Evolutionary conservation across 2,888 invertebrate species (phyloP).

Genomic region (Archaeoteleia sp.): DNA sequence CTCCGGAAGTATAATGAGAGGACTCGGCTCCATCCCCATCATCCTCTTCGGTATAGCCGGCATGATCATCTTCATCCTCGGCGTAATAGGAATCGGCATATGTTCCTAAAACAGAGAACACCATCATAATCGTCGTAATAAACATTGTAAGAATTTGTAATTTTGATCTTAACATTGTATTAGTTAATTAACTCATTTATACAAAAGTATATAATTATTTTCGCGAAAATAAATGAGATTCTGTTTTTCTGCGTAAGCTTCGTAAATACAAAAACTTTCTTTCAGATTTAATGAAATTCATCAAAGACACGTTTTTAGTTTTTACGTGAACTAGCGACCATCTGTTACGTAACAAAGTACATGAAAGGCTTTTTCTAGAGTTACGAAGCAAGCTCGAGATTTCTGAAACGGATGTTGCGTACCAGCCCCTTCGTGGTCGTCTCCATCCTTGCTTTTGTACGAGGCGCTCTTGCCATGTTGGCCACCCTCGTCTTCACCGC

Average conservation of each 20-base stretch:
- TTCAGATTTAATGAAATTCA: conserved; percentile 27
- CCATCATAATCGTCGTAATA: background rate
- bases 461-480: conserved; percentile 61
- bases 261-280: conserved; percentile 6
- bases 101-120: conserved; percentile 58
- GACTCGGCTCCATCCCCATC: conserved; percentile 55
- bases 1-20: conserved; percentile 51
- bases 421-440: conserved; percentile 75
- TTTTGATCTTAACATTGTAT: too few species aligned
- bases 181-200: too few species aligned
- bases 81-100: conserved; percentile 62
- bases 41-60: conserved; percentile 51
- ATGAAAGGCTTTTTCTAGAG: conserved; percentile 42
- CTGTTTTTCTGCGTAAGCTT: too few species aligned
- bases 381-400: conserved; percentile 10
- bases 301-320: conserved; percentile 36
- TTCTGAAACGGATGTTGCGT: conserved; percentile 47
- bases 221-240: too few species aligned
- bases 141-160: too few species aligned
- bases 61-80: conserved; percentile 57
- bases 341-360: conserved; percentile 43
- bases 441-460: conserved; percentile 71
- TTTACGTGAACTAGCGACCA: conserved; percentile 24
- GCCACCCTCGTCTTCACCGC: conserved; percentile 63
- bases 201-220: too few species aligned